Percentiles rank a stretch among this genome's conserved stretches.
Conservation (phyloP, 2,113 vertebrate genomes). For the Hirundichthys speculiger region DNA sequence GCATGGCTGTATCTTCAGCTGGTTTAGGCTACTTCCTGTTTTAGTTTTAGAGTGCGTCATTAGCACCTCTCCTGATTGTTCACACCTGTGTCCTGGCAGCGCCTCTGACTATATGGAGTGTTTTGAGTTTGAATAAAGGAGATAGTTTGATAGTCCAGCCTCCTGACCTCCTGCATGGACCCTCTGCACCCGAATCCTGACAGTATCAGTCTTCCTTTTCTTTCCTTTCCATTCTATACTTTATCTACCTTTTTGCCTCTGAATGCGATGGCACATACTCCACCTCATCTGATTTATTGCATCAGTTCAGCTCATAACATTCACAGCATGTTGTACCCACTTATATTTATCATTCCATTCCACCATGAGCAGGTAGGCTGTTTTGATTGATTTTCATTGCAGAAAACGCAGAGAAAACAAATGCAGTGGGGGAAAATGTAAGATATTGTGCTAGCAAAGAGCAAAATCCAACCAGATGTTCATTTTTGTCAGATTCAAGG, state of each 20-base stretch:
- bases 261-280: conserved; percentile 8
- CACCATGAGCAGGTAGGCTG: background rate
- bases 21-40: too few species aligned
- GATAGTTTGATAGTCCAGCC: too few species aligned
- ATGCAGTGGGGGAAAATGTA: background rate
- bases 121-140: too few species aligned
- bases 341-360: conserved; percentile 22
- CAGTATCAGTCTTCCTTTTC: background rate
- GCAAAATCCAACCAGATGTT: conserved; percentile 5
- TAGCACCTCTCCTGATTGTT: too few species aligned
- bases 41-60: too few species aligned
- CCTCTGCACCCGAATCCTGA: background rate
- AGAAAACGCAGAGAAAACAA: conserved; percentile 15
- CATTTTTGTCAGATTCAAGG: background rate
- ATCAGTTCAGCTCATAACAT: conserved; percentile 20
- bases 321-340: conserved; percentile 5
- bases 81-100: too few species aligned
- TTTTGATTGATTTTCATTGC: conserved; percentile 20
- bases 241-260: conserved; percentile 18
- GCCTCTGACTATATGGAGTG: too few species aligned
- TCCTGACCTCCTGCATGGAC: too few species aligned
- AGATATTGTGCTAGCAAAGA: background rate
- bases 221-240: too few species aligned
- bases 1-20: too few species aligned
- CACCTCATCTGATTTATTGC: conserved; percentile 33